Evolutionary conservation across 2,888 invertebrate genomes (phyloP).

Genomic region (Cristatella mucedo): DNA sequence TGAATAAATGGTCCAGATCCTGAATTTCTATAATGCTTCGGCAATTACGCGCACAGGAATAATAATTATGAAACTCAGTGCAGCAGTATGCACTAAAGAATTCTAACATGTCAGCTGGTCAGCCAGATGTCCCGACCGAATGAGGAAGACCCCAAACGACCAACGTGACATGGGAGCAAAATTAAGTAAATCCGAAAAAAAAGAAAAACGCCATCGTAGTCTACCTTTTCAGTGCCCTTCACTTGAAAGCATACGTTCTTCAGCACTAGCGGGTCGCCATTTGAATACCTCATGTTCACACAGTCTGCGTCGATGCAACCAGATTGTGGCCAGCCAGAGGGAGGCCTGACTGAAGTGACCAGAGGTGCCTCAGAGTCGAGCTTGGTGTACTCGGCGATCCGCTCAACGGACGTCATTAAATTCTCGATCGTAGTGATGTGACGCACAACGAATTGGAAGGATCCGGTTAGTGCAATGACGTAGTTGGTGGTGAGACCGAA

Average conservation of each 20-base stretch:
- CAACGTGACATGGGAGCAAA: too few relatives aligned
- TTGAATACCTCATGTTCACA: slow-evolving; percentile 50
- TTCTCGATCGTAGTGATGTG: slow-evolving; percentile 60
- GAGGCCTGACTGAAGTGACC: slow-evolving; percentile 41
- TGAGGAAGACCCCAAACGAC: too few relatives aligned
- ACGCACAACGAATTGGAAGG: slow-evolving; percentile 78
- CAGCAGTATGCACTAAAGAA: too few relatives aligned
- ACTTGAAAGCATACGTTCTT: slow-evolving; percentile 41
- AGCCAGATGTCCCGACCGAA: too few relatives aligned
- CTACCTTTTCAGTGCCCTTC: slow-evolving; percentile 40
- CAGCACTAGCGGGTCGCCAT: slow-evolving; percentile 54
- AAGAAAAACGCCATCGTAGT: too few relatives aligned
- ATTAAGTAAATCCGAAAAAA: too few relatives aligned
- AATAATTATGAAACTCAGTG: too few relatives aligned
- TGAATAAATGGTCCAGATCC: too few relatives aligned
- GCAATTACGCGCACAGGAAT: too few relatives aligned
- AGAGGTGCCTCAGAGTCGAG: slow-evolving; percentile 54
- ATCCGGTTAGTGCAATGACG: slow-evolving; percentile 48
- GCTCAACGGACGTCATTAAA: slow-evolving; percentile 55
- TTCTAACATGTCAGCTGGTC: too few relatives aligned
- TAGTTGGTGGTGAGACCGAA: slow-evolving; percentile 36
- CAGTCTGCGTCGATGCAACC: slow-evolving; percentile 30
- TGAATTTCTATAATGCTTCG: too few relatives aligned
- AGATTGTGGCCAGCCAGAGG: slow-evolving; percentile 35
- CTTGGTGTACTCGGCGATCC: slow-evolving; percentile 60